Evolutionary conservation across 2,888 invertebrate genomes (phyloP).

Genomic region (Hirtodrosophila trivittata): DNA sequence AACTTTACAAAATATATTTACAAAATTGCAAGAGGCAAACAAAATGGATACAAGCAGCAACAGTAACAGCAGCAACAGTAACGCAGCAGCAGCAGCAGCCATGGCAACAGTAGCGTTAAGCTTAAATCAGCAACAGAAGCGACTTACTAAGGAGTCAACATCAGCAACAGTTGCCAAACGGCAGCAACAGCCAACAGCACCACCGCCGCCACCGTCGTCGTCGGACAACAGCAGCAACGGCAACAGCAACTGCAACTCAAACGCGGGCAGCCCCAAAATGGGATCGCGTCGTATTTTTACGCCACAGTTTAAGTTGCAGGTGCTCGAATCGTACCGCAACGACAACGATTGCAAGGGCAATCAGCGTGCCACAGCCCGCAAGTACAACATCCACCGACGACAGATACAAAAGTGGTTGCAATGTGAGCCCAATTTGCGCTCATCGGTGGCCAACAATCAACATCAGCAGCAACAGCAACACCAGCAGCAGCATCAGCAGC

Average conservation of each 20-base stretch:
- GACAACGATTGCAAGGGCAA: slow-evolving; percentile 95
- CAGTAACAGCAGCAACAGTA: slow-evolving; percentile 26
- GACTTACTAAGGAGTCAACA: slow-evolving; percentile 94
- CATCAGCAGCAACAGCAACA: slow-evolving; percentile 76
- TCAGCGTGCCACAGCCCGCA: slow-evolving; percentile 94
- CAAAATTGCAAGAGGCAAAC: slow-evolving; percentile 16
- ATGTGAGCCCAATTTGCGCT: slow-evolving; percentile 91
- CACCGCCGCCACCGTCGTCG: slow-evolving; percentile 28
- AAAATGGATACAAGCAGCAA: slow-evolving; percentile 52
- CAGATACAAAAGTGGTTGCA: slow-evolving; percentile 97
- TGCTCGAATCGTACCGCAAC: slow-evolving; percentile 93
- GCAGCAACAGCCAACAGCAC: slow-evolving; percentile 85
- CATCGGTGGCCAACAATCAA: slow-evolving; percentile 86
- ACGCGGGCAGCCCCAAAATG: slow-evolving; percentile 84
- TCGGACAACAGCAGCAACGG: slow-evolving; percentile 10
- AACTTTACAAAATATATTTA: slow-evolving; percentile 8
- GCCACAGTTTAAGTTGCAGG: slow-evolving; percentile 94
- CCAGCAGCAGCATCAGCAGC: slow-evolving; percentile 51
- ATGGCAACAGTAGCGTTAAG: slow-evolving; percentile 33
- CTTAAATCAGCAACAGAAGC: slow-evolving; percentile 86
- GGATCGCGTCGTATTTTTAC: slow-evolving; percentile 94
- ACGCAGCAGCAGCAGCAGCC: slow-evolving; percentile 9
- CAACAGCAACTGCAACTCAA: slow-evolving; percentile 29
- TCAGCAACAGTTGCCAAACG: slow-evolving; percentile 90
- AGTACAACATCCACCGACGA: slow-evolving; percentile 94